These are phyloP conservation scores for Hepsetus odoe DNA, from an alignment of 2,113 vertebrate genomes.

Conservation along the genomic window DNA sequence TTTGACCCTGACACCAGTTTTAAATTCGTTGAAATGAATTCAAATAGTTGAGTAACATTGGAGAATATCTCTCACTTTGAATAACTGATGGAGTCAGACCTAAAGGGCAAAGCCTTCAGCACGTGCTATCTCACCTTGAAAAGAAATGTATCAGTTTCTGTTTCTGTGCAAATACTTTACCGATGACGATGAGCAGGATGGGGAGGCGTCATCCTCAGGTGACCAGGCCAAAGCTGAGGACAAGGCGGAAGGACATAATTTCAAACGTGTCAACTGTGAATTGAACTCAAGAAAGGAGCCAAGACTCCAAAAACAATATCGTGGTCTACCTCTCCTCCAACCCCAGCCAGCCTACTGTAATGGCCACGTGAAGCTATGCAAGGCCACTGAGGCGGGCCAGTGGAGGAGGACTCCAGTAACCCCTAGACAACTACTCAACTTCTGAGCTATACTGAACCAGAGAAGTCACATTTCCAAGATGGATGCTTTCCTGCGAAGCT, in stretches of 20 bases:
- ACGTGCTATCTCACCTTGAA: too few relatives aligned
- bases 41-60: too few relatives aligned
- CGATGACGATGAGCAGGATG: constrained; percentile 75
- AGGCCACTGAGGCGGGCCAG: constrained; percentile 41
- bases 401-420: background rate
- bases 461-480: too few relatives aligned
- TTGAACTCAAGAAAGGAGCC: constrained; percentile 7
- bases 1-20: too few relatives aligned
- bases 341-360: constrained; percentile 62
- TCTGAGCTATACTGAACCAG: background rate
- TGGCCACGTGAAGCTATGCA: constrained; percentile 60
- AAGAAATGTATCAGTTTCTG: background rate
- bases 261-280: background rate
- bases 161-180: constrained; percentile 18
- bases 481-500: constrained; percentile 92
- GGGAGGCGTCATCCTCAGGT: constrained; percentile 68
- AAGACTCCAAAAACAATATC: constrained; percentile 1
- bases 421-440: background rate
- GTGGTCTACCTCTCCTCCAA: constrained; percentile 8
- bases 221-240: constrained; percentile 63
- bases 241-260: constrained; percentile 60
- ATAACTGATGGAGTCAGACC: too few relatives aligned
- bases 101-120: too few relatives aligned
- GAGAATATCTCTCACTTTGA: too few relatives aligned
- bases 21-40: too few relatives aligned